Evolutionary conservation across 2,113 vertebrate genomes (phyloP).

Genomic region (Pontoporia blainvillei): DNA sequence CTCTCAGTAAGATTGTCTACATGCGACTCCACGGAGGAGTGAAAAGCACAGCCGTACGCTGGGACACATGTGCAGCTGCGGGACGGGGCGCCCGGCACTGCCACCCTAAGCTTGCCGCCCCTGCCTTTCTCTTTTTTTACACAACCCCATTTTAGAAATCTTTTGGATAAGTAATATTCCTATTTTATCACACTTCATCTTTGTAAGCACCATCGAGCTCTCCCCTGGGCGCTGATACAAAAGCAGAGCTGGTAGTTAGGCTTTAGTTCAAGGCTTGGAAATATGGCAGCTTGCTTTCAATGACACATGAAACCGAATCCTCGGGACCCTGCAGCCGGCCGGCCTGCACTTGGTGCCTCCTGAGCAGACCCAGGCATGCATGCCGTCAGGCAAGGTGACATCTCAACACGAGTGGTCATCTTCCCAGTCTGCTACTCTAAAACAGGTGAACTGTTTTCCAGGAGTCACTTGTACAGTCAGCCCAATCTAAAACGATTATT

Average conservation of each 20-base stretch:
- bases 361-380: constrained; percentile 46
- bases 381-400: constrained; percentile 45
- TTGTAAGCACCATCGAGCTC: constrained; percentile 78
- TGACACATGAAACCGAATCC: constrained; percentile 71
- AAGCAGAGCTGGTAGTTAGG: constrained; percentile 69
- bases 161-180: constrained; percentile 81
- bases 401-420: constrained; percentile 64
- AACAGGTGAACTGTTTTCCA: constrained; percentile 56
- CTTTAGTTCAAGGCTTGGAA: constrained; percentile 78
- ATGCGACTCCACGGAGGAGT: fast-evolving
- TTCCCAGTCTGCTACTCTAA: constrained; percentile 66
- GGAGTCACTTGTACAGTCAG: constrained; percentile 72
- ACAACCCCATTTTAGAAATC: constrained; percentile 72
- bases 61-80: background rate
- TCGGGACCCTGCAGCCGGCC: constrained; percentile 60
- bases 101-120: fast-evolving
- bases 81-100: background rate
- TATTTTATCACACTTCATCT: constrained; percentile 74
- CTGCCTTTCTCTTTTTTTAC: constrained; percentile 35
- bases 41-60: fast-evolving
- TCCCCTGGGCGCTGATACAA: constrained; percentile 76
- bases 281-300: constrained; percentile 76
- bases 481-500: constrained; percentile 68
- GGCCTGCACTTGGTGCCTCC: constrained; percentile 53
- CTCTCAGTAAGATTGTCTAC: constrained; percentile 75